phyloP scores from a whole-genome alignment of 2,797 vertebrate species.

The Paedocypris micromegethes region DNA sequence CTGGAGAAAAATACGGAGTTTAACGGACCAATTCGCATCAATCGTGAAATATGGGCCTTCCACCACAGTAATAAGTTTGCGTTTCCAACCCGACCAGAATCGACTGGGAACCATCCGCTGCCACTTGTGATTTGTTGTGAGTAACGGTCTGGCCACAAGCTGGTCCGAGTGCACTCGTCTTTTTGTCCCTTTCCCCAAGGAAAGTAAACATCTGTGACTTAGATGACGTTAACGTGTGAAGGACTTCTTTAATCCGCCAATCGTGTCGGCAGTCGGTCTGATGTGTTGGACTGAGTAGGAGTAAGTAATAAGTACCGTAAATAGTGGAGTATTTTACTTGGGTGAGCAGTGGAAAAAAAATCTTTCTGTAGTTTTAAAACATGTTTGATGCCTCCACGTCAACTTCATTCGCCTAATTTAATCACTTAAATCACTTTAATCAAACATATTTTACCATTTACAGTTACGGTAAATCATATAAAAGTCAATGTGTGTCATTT shows the following conservation, averaged over 20 bases:
- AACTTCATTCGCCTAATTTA: too few species aligned
- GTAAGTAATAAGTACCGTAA: too few species aligned
- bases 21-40: conserved; percentile 56
- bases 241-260: conserved; percentile 68
- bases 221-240: conserved; percentile 80
- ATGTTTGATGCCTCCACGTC: too few species aligned
- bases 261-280: conserved; percentile 35
- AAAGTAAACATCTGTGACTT: conserved; percentile 88
- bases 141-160: conserved; percentile 93
- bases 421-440: too few species aligned
- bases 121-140: conserved; percentile 82
- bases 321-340: too few species aligned
- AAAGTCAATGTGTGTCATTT: too few species aligned
- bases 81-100: conserved; percentile 99
- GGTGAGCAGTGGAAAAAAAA: too few species aligned
- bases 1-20: too few species aligned
- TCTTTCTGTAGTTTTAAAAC: too few species aligned
- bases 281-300: too few species aligned
- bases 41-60: conserved; percentile 88
- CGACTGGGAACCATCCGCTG: conserved; percentile 96
- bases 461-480: too few species aligned
- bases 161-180: conserved; percentile 89
- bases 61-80: conserved; percentile 99
- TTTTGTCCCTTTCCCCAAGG: conserved; percentile 74
- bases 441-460: too few species aligned